These are phyloP conservation scores for Bombus polaris DNA, from an alignment of 1,140 invertebrate genomes.

Conservation along the genomic window DNA sequence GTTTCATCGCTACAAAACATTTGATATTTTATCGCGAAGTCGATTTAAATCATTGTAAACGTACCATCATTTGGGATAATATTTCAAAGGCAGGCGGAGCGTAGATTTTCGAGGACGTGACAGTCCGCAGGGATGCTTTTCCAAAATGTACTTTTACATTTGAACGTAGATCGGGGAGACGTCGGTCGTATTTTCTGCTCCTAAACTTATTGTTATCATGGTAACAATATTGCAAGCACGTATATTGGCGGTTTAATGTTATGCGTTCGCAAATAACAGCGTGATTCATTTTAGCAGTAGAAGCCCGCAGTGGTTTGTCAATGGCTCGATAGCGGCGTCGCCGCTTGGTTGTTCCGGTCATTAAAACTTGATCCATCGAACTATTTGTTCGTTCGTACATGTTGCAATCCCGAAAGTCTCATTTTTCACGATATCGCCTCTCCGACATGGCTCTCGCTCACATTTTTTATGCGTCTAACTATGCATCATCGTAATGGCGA, in stretches of 20 bases:
- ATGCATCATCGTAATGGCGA: conserved; percentile 71
- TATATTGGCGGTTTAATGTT: conserved; percentile 65
- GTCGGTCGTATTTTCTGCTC: conserved; percentile 44
- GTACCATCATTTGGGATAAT: conserved; percentile 2
- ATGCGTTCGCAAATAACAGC: conserved; percentile 71
- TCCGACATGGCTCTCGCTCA: conserved; percentile 63
- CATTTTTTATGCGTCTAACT: conserved; percentile 66
- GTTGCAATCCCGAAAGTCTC: conserved; percentile 71
- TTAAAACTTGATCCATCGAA: conserved; percentile 74
- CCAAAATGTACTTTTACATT: conserved; percentile 4
- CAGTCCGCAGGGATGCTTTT: background rate
- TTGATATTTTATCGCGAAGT: background rate
- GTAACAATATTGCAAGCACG: conserved; percentile 54
- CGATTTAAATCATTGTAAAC: conserved; percentile 18
- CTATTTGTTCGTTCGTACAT: conserved; percentile 70
- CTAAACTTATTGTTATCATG: conserved; percentile 69
- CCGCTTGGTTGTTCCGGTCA: conserved; percentile 69
- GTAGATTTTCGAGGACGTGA: background rate
- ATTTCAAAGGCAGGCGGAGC: conserved; percentile 8
- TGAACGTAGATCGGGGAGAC: background rate
- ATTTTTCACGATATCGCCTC: conserved; percentile 71
- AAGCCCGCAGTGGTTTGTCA: conserved; percentile 69
- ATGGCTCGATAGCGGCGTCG: conserved; percentile 71
- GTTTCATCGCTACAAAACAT: background rate
- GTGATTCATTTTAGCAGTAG: conserved; percentile 71